A percentile compares a stretch with the other conserved stretches of the same genome.
phyloP scores from a whole-genome alignment of 2,113 vertebrate genomes.

The Entomyzon cyanotis region DNA sequence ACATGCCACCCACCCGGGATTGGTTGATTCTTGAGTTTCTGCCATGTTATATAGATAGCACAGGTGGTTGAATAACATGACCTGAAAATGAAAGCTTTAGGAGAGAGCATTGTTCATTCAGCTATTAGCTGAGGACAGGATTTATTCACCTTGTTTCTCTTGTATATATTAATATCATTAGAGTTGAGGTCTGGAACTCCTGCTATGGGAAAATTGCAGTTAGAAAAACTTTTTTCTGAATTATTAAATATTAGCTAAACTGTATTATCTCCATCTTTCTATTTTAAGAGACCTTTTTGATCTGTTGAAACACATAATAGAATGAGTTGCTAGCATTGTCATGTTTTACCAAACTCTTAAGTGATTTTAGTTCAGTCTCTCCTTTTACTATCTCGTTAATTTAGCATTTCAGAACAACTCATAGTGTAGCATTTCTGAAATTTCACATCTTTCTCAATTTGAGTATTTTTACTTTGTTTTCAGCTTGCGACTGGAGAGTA shows the following conservation, averaged over 20 bases:
- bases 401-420: background rate
- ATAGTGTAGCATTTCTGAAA: background rate
- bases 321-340: background rate
- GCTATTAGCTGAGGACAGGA: background rate
- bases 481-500: background rate
- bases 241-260: background rate
- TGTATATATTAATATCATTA: background rate
- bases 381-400: background rate
- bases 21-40: background rate
- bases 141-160: background rate
- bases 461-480: background rate
- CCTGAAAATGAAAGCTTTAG: background rate
- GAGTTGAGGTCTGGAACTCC: background rate
- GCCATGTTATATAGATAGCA: background rate
- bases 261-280: background rate
- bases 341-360: background rate
- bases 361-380: background rate
- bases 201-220: background rate
- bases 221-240: background rate
- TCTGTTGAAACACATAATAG: background rate
- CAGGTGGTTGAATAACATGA: background rate
- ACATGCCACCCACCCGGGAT: background rate
- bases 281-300: background rate
- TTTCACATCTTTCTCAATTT: background rate
- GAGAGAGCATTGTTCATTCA: background rate